Base-by-base conservation (phyloP, 1,140 invertebrate genomes). In the Apis dorsata region DNA sequence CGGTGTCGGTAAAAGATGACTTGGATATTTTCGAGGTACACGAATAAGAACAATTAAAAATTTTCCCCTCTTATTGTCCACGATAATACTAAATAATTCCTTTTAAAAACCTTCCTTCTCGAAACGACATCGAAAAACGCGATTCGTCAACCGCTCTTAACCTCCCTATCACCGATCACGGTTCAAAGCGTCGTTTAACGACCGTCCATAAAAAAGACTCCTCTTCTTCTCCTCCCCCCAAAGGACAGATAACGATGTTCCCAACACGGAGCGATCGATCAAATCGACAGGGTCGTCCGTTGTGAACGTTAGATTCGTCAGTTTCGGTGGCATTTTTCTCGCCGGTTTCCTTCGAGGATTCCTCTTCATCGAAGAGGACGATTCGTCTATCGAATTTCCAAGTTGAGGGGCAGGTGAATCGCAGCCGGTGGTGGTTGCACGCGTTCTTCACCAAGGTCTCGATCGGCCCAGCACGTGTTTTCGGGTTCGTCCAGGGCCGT, bases 321-420 rank as follows among this genome's bases (percentile, higher is more conserved):
- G 73, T 73, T 80, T 83, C 59, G 63, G 71, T 79, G 83, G 73
- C 72, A 62, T 84, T 72, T 77, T 85, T 87, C 69, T 85, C 83
- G 65, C 85, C 63, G 49, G 71, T 81, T 83, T 83, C 73, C 3
- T 72, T 68, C 70, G 21, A 78, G 59, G 70, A 49, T 70, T 51
- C 44, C 80, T 69, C 81, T 82, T 81, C 57, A 73, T 66, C 62
- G 62, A 4, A 34, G 34, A 34, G 34, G 34, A 34, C 2, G 34
- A 34, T 34, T 34, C 34, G 28, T 2, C 28, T 2, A 34, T 34
- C 28, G 34, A 34, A 34, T 44, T 44, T 44, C 34, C 34, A 44
- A 44, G 34, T 44, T 7, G 34, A 44, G 44, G 21, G 34, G 83
- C 90, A 90, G 90, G 89, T 90, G 89, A 90, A 89, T 90, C 86